Percentiles rank a stretch among this genome's conserved stretches.
phyloP scores from a whole-genome alignment of 2,113 vertebrate species.

The Hemicordylus capensis region DNA sequence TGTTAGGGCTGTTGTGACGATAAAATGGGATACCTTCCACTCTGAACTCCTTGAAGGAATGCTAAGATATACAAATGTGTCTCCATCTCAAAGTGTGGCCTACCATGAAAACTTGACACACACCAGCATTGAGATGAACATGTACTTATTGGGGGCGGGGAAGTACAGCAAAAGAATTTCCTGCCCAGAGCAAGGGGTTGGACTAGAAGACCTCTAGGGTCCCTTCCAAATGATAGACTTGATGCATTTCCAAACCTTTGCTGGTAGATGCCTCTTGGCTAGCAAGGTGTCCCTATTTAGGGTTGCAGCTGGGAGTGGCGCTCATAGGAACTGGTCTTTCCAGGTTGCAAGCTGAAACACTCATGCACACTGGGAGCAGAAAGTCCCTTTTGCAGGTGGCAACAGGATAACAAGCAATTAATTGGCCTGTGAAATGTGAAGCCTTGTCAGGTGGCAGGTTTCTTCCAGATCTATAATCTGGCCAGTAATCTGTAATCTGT shows the following conservation, averaged over 20 bases:
- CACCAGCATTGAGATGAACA: background rate
- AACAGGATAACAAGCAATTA: too few species aligned
- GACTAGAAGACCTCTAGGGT: too few species aligned
- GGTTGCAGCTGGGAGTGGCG: background rate
- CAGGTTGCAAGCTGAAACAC: background rate
- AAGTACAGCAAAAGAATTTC: background rate
- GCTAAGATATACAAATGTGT: too few species aligned
- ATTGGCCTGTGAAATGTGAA: background rate
- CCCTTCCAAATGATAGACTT: too few species aligned
- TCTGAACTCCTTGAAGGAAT: background rate
- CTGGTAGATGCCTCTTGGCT: too few species aligned
- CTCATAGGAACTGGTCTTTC: background rate
- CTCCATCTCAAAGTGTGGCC: too few species aligned
- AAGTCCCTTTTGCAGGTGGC: background rate
- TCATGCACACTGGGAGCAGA: background rate
- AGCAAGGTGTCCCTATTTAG: background rate
- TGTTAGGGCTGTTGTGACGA: background rate
- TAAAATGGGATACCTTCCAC: background rate
- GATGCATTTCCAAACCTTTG: background rate
- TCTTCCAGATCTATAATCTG: too few species aligned
- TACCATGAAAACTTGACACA: background rate
- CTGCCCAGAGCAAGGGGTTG: too few species aligned
- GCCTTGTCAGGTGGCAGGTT: background rate
- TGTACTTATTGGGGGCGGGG: background rate
- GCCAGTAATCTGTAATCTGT: too few species aligned